Conservation (phyloP, 1,140 invertebrate species). For the Matsumurasca onukii region DNA sequence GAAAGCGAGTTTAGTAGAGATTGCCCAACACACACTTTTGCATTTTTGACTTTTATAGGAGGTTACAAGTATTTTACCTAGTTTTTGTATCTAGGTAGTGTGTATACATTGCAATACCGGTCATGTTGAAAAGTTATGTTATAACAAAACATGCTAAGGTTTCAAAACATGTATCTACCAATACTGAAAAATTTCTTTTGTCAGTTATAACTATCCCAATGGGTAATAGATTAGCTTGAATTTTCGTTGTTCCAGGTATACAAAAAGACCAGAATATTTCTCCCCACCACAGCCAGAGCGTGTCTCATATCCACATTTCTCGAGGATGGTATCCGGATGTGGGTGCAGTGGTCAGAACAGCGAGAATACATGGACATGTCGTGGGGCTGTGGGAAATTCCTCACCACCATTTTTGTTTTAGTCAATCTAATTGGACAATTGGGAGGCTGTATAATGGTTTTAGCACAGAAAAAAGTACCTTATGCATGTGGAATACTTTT, state of each 20-base stretch:
- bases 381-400: conserved; percentile 94
- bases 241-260: conserved; percentile 71
- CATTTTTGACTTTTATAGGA: too few species aligned
- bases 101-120: too few species aligned
- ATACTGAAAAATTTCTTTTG: too few species aligned
- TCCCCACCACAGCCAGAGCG: conserved; percentile 93
- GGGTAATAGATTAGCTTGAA: too few species aligned
- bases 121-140: too few species aligned
- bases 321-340: conserved; percentile 99
- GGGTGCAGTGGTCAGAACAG: conserved; percentile 98
- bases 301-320: conserved; percentile 99
- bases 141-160: too few species aligned
- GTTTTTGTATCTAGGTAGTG: too few species aligned
- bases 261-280: conserved; percentile 86
- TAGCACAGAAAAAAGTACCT: conserved; percentile 88
- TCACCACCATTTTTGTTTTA: conserved; percentile 90
- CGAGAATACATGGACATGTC: conserved; percentile 97
- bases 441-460: conserved; percentile 93
- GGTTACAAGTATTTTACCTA: too few species aligned
- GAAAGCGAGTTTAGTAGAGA: too few species aligned
- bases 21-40: too few species aligned
- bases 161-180: too few species aligned
- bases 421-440: conserved; percentile 95
- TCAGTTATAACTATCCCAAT: too few species aligned
- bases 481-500: conserved; percentile 94